Base-by-base conservation (phyloP, 2,113 vertebrate genomes). In the Elephantulus edwardii region DNA sequence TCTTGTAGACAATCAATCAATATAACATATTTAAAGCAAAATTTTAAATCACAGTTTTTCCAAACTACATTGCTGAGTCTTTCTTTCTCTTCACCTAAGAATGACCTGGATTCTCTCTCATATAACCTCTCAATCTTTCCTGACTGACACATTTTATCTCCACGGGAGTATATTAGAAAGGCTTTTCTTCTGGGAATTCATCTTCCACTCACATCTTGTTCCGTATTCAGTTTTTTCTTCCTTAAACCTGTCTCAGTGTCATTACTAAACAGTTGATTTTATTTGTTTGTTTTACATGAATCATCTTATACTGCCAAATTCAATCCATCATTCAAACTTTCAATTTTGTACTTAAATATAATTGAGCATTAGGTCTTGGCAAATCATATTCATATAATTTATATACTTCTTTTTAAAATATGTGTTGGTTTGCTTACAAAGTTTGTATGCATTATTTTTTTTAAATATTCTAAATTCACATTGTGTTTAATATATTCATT, bases 21-120 rank as follows among this genome's bases (percentile, higher is more conserved):
- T n/a, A 72, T 52, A 91, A 91, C 6, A 82, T 2, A 88, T 85
- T 75, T 83, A 86, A 85, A 42, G 14, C 16, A 90, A 90, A 91
- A 86, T 86, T 70, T 68, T 40, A 54, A 78, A 78, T 72, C 14
- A 40, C 30, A 5, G 17, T n/a, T 38, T 83, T 85, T 88, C 62
- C 60, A 88, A 78, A 76, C 14, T 88, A 58, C 20, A 48, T 54
- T 83, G 83, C 42, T 75, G 6, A 56, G 24, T 3, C 17, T 24
- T 92, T 78, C 74, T 26, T 11, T 19, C 33, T 17, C 5, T 4
- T 14, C 33, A 62, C 16, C 3, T 58, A 72, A 84, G 56, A 54
- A 88, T 33, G 30, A 33, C 13, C 48, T 3, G 28, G 7, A 17
- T 2, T 64, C 3, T 28, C 33, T 70, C 4, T 46, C 8, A 24